A percentile compares a stretch with the other conserved stretches of the same genome.
phyloP scores from a whole-genome alignment of 2,113 vertebrate species.

The Theristicus caerulescens region DNA sequence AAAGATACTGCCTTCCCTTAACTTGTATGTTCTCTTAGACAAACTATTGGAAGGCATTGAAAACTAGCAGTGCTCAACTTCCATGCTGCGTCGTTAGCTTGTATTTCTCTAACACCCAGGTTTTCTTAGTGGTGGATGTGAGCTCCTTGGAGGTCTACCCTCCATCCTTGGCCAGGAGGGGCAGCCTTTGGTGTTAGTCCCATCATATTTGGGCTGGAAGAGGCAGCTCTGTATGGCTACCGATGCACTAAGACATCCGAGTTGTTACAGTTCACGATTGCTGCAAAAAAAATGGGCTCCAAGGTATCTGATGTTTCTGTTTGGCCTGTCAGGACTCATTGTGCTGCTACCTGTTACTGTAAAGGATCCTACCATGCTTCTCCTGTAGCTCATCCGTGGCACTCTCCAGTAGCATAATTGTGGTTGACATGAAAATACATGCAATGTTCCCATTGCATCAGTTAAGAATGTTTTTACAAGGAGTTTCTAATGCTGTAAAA shows the following conservation, averaged over 20 bases:
- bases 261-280: not conserved
- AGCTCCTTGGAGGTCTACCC: not conserved
- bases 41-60: not conserved
- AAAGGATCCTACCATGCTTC: not conserved
- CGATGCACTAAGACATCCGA: not conserved
- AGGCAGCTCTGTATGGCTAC: not conserved
- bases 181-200: not conserved
- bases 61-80: not conserved
- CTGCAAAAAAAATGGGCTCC: not conserved
- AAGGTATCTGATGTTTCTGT: not conserved
- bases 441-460: not conserved
- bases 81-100: not conserved
- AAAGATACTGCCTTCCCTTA: not conserved
- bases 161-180: not conserved
- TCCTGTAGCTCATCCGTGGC: not conserved
- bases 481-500: not conserved
- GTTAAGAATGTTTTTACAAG: not conserved
- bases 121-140: not conserved
- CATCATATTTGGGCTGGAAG: not conserved
- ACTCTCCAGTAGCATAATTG: not conserved
- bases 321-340: not conserved
- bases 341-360: too few relatives aligned
- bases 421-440: not conserved
- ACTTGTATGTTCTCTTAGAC: not conserved
- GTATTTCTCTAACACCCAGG: not conserved